A percentile compares a stretch with the other conserved stretches of the same genome.
Evolutionary conservation across 2,888 invertebrate species (phyloP).

Genomic region (Rotaria sp.): DNA sequence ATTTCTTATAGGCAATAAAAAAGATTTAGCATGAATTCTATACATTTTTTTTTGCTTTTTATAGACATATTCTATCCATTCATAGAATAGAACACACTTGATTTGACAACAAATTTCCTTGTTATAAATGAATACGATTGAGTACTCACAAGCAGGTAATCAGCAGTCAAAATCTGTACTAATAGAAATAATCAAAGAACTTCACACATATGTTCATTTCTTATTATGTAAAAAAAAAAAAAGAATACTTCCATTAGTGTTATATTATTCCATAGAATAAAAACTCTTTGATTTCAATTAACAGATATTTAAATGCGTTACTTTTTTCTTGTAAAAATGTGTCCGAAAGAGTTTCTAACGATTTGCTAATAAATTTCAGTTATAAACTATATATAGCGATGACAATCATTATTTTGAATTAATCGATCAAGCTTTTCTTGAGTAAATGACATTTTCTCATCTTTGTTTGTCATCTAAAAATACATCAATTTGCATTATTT

Average conservation of each 20-base stretch:
- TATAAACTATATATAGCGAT: too few species aligned
- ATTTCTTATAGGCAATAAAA: neutral
- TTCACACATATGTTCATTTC: neutral
- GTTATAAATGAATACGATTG: neutral
- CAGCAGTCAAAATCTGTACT: neutral
- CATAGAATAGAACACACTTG: neutral
- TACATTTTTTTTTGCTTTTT: neutral
- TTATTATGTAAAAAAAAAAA: neutral
- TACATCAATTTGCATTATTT: neutral
- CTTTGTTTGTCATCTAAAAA: neutral
- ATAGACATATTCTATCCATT: neutral
- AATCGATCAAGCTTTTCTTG: neutral
- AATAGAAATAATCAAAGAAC: neutral
- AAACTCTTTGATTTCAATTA: neutral
- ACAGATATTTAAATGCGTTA: neutral
- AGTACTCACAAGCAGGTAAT: neutral
- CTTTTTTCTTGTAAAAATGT: too few species aligned
- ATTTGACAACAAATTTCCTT: neutral
- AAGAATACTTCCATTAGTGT: neutral
- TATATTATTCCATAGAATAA: neutral
- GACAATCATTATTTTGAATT: too few species aligned
- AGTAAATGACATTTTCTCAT: neutral
- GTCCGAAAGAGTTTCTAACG: too few species aligned
- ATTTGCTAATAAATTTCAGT: too few species aligned
- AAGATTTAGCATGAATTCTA: neutral